Evolutionary conservation across 2,113 vertebrate species (phyloP).

Genomic region (Willisornis vidua): DNA sequence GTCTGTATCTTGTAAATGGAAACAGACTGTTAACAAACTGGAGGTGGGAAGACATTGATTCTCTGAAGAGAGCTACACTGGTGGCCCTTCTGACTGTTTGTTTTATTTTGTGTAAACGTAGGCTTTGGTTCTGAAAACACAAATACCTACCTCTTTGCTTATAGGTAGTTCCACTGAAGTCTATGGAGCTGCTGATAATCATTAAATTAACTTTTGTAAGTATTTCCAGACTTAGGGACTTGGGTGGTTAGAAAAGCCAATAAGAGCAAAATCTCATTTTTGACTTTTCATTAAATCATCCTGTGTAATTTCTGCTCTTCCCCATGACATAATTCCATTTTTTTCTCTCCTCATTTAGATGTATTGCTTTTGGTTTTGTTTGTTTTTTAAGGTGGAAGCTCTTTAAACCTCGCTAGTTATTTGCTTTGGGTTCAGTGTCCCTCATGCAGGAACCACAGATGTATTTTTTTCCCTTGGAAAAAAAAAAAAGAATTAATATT

Average conservation of each 20-base stretch:
- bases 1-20: not conserved
- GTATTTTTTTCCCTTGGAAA: conserved; percentile 23
- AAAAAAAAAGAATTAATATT: conserved; percentile 34
- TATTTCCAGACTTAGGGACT: conserved; percentile 13
- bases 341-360: conserved; percentile 23
- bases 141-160: not conserved
- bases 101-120: not conserved
- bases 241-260: not conserved
- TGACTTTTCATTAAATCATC: conserved; percentile 21
- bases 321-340: not conserved
- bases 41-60: not conserved
- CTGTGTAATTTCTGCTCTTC: conserved; percentile 26
- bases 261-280: not conserved
- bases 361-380: conserved; percentile 35
- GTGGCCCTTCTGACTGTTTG: conserved; percentile 7
- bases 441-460: not conserved
- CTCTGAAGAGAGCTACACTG: not conserved
- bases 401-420: conserved; percentile 52
- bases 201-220: conserved; percentile 19
- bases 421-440: conserved; percentile 51
- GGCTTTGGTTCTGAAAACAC: not conserved
- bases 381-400: conserved; percentile 51
- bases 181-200: not conserved
- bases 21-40: not conserved
- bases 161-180: not conserved